Evolutionary conservation across 2,797 vertebrate genomes (phyloP), one percentile per base, ranked within the genome.

Genomic region (Chaenodraco wilsoni): DNA sequence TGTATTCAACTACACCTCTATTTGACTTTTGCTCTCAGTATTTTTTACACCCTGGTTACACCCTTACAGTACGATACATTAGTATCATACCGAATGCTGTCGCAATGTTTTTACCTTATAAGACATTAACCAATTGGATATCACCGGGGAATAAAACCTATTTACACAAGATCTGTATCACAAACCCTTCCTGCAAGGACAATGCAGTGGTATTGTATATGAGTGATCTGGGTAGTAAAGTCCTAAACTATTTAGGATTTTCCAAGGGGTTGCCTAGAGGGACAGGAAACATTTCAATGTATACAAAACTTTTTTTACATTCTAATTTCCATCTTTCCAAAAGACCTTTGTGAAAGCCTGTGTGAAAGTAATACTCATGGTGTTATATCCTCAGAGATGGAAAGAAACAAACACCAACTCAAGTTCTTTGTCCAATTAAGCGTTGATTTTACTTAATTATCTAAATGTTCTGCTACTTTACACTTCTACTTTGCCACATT

Each of bases 211-310:
- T 31, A 1, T 33, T 33, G 54, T 3, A 61, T n/a, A 11, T 27
- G 6, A 59, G 13, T 13, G 7, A 41, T 9, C 8, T 66, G 7
- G 9, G 23, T n/a, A 15, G 16, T 43, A 9, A 58, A 55, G 13
- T 43, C 7, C 8, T 31, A 3, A 8, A 49, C 0, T 2, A n/a
- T 51, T n/a, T 45, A 3, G 21, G 5, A 46, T 43, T 70, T 76
- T 17, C n/a, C 5, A 13, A 70, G 67, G 70, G 16, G 13, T 78
- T 77, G 81, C 65, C 49, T 27, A 45, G 50, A 44, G 1, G 5
- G 50, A 41, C 7, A 8, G 33, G 37, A 50, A 44, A 27, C 37
- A 52, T 16, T 44, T 14, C 13, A 8, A 7, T 1, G 2, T 27
- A 27, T 5, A 27, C 27, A 27, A 27, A 27, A 27, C 27, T 27